Percentiles rank a stretch among this genome's conserved stretches.
Evolutionary conservation across 2,797 vertebrate genomes (phyloP).

Genomic region (Knipowitschia caucasica): DNA sequence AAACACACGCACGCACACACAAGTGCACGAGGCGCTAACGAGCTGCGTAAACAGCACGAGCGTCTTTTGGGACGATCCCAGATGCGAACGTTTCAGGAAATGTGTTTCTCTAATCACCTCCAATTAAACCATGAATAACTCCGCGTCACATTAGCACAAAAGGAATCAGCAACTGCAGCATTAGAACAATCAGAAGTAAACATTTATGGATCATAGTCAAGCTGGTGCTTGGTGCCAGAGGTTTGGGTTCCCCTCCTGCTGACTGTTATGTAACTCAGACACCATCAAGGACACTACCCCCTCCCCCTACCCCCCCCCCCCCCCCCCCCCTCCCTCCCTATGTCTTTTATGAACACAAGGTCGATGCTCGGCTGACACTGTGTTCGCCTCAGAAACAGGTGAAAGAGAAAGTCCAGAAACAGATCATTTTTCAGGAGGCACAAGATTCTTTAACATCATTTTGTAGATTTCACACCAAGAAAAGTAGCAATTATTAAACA

Average conservation of each 20-base stretch:
- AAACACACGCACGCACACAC: slow-evolving; percentile 43
- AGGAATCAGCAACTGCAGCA: no score
- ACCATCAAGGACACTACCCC: slow-evolving; percentile 1
- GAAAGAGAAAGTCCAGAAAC: no score
- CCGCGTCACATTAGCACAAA: no score
- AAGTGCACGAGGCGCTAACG: not conserved
- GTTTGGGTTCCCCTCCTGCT: not conserved
- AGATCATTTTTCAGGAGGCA: no score
- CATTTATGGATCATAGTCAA: no score
- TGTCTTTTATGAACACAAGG: no score
- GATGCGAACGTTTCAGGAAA: slow-evolving; percentile 20
- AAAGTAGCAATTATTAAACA: no score
- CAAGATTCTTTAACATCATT: no score
- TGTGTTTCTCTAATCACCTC: slow-evolving; percentile 34
- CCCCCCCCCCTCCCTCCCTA: not conserved
- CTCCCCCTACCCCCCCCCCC: not conserved
- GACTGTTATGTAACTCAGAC: not conserved
- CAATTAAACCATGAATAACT: not conserved
- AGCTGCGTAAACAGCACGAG: not conserved
- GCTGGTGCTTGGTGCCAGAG: not conserved
- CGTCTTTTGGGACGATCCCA: slow-evolving; percentile 41
- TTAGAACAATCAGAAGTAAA: no score
- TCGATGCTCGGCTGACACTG: no score
- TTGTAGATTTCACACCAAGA: no score
- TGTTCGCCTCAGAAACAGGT: no score